Base-by-base conservation (phyloP, 2,888 invertebrate species). In the Cremastinae sp. region DNA sequence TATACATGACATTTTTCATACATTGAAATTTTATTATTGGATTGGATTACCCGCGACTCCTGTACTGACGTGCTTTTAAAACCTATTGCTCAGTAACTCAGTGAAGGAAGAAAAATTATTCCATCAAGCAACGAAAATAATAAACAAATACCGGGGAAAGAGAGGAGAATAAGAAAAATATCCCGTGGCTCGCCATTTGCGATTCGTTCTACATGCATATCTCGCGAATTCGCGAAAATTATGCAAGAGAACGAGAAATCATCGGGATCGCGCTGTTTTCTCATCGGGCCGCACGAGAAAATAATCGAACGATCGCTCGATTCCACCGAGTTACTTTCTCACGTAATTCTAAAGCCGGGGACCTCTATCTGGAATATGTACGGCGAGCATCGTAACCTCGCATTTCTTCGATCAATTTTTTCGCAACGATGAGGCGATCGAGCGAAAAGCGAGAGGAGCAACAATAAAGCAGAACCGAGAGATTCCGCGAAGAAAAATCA, bases 271-370 rank as follows among this genome's bases (percentile, higher is more conserved):
- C 43, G 65, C 54, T 66, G 28, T 66, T 66, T 66, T 66, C 66
- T 56, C 66, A 66, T 16, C 18, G 34, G 7, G n/a, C 36, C 16
- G 73, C 62, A 47, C 43, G 43, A 43, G 58, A 58, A 28, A 45
- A 59, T 62, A 73, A 77, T 70, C 61, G 76, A 61, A 43, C 54
- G 69, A 70, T 73, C 69, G 47, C 36, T 73, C 74, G 74, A 77
- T 74, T 70, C 77, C 34, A 28, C 28, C 65, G 69, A 74, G 61
- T 70, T 74, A 74, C 77, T 77, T 74, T 77, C 77, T 77, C 77
- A 65, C 69, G 73, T 73, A 70, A 76, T 65, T 73, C 73, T 56
- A 28, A 28, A 22, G 28, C 20, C 36, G 20, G 8, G 10, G 53
- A 45, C 28, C 20, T 28, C 47, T 61, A 43, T 22, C 34, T 28